Conservation (phyloP, 2,888 invertebrate species). For the Cloeon dipterum region DNA sequence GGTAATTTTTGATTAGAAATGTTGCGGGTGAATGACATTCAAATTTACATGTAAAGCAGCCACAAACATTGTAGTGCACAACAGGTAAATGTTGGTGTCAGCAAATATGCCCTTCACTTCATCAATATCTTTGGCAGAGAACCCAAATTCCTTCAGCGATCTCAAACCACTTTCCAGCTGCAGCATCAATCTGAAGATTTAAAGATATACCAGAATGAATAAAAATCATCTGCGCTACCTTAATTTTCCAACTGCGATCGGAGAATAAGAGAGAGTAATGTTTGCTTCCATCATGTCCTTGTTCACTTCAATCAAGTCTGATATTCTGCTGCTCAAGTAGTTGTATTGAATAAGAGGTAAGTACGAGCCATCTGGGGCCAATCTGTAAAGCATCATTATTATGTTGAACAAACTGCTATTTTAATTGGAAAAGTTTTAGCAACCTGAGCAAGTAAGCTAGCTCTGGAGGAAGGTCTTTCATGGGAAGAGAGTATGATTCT, state of each 20-base stretch:
- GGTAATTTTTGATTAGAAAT: no score
- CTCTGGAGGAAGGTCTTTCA: conserved; percentile 42
- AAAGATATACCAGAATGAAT: not conserved
- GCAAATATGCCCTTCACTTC: conserved; percentile 92
- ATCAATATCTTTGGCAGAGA: conserved; percentile 83
- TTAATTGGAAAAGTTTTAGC: conserved; percentile 1
- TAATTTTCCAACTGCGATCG: conserved; percentile 56
- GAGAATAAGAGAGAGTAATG: conserved; percentile 44
- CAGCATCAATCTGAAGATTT: conserved; percentile 37
- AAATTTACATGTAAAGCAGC: conserved; percentile 74
- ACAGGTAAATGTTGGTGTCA: conserved; percentile 79
- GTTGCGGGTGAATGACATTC: no score
- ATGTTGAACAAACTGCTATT: no score
- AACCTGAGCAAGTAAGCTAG: conserved; percentile 35
- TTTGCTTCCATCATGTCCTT: conserved; percentile 33
- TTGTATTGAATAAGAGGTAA: conserved; percentile 68
- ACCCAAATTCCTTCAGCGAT: conserved; percentile 51
- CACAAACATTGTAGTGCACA: conserved; percentile 73
- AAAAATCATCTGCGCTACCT: conserved; percentile 7
- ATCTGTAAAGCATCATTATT: conserved; percentile 12
- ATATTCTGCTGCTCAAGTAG: conserved; percentile 53
- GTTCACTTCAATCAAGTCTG: conserved; percentile 45
- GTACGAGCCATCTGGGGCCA: conserved; percentile 37
- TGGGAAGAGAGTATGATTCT: conserved; percentile 40
- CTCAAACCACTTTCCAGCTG: conserved; percentile 54